Evolutionary conservation across 2,113 vertebrate species (phyloP).

Genomic region (Notothenia rossii): DNA sequence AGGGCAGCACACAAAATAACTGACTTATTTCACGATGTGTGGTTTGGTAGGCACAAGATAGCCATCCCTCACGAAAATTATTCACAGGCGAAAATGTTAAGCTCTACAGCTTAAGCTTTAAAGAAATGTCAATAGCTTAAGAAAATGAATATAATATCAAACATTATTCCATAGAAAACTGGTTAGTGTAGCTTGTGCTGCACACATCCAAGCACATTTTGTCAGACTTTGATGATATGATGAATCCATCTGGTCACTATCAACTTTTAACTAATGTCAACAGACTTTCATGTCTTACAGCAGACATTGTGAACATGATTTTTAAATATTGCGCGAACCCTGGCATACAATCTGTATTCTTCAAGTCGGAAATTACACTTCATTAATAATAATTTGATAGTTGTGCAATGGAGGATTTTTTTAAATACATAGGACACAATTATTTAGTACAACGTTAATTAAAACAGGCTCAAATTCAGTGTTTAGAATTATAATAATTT

Average conservation of each 20-base stretch:
- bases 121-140: background rate
- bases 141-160: background rate
- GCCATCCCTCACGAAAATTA: background rate
- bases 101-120: background rate
- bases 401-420: too few species aligned
- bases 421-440: too few species aligned
- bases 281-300: background rate
- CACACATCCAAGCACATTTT: too few species aligned
- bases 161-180: background rate
- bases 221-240: background rate
- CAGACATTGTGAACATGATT: background rate
- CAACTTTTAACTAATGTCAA: background rate
- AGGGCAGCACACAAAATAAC: too few species aligned
- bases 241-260: background rate
- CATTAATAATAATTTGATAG: too few species aligned
- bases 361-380: background rate
- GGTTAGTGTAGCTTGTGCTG: background rate
- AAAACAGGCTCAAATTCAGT: slow-evolving; percentile 1
- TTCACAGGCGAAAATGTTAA: background rate
- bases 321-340: background rate
- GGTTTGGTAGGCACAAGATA: too few species aligned
- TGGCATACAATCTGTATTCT: background rate
- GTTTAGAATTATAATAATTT: background rate
- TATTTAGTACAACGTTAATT: slow-evolving; percentile 5
- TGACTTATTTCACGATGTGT: too few species aligned